Evolutionary conservation across 2,888 invertebrate species (phyloP), one percentile per base, ranked within the genome.

Genomic region (Parnassius glacialis): DNA sequence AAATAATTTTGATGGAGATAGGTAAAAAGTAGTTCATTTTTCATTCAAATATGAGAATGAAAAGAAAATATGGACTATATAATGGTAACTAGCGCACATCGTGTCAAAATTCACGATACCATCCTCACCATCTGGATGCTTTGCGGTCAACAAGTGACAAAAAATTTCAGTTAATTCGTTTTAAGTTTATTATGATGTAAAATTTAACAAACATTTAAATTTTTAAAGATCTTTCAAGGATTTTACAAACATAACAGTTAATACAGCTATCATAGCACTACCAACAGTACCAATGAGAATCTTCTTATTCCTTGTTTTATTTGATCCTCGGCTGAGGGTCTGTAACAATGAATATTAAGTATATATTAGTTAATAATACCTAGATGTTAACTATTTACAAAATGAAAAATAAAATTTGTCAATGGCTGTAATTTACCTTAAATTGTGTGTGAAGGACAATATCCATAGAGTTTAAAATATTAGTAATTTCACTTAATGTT

Each of bases 401-500:
- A 9, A 53, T 42, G 9, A 2, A 48, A 10, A n/a, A 48, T 13
- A 16, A n/a, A 13, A 13, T 9, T 13, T 48, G 9, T 3, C 9
- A 13, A 45, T 12, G 9, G 12, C 3, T 7, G 9, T 45, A 45
- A 53, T 51, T 73, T 76, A 91, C 90, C 84, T 87, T 87, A 42
- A 88, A 73, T 65, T 88, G 82, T 57, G 83, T 80, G 63, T 85
- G 80, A 65, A 90, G 64, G 51, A 83, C 70, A 62, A 81, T 76
- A 57, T 91, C 89, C 84, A 91, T 90, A 11, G 85, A 83, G 72
- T 90, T 86, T 48, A 90, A 75, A 65, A 85, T 78, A 50, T 72
- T 81, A 41, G 75, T 80, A 41, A 91, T 86, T 74, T 88, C 85
- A 74, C 75, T 80, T 13, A 90, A 64, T 47, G 89, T 90, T 45